phyloP scores from a whole-genome alignment of 2,797 vertebrate genomes.

The Smutsia gigantea region DNA sequence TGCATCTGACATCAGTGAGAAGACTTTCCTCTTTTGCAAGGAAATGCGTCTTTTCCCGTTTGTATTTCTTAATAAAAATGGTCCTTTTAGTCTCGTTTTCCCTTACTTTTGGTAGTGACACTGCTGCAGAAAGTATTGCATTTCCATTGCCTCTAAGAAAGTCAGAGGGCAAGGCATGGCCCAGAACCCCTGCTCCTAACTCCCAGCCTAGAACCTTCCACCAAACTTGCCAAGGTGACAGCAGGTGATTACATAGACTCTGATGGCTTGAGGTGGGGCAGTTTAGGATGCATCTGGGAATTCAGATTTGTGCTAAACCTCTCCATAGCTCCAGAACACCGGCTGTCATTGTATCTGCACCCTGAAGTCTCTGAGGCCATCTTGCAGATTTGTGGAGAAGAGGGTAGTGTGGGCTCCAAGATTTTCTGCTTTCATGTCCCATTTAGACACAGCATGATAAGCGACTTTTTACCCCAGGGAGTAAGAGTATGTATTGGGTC shows the following conservation, averaged over 20 bases:
- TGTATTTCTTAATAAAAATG: background rate
- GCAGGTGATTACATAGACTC: background rate
- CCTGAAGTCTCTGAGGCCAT: background rate
- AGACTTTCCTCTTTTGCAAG: background rate
- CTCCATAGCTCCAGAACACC: background rate
- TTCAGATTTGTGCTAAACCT: background rate
- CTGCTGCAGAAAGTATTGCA: background rate
- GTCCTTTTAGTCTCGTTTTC: background rate
- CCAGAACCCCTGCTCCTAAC: background rate
- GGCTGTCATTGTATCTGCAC: background rate
- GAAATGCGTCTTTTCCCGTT: background rate
- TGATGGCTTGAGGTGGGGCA: background rate
- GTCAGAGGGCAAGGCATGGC: background rate
- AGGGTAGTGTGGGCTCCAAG: rapidly evolving
- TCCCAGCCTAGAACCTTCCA: background rate
- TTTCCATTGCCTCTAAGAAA: background rate
- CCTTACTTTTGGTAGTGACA: background rate
- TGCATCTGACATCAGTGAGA: background rate
- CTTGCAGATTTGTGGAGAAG: background rate
- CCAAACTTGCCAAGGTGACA: background rate
- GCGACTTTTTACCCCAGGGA: background rate
- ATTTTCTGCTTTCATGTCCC: background rate
- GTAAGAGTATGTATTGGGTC: background rate
- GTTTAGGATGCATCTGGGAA: background rate
- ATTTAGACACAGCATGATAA: background rate